Evolutionary conservation across 2,113 vertebrate genomes (phyloP).

Genomic region (Psephotus haematonotus): DNA sequence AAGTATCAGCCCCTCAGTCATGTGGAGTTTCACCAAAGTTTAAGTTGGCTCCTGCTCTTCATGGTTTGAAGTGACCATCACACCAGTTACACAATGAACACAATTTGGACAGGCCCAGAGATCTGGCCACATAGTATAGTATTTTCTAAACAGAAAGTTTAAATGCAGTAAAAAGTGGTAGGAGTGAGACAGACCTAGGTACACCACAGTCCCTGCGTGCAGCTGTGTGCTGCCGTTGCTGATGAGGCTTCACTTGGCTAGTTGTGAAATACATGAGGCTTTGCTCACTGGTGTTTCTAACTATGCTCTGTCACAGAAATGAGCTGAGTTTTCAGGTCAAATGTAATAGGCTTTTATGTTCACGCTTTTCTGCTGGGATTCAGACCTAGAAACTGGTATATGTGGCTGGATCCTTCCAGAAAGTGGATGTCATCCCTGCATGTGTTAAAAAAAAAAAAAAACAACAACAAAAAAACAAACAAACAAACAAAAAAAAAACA

Average conservation of each 20-base stretch:
- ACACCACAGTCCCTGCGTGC: not conserved
- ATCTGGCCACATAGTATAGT: accelerated
- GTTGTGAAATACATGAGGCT: not conserved
- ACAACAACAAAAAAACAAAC: not conserved
- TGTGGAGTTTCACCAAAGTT: not conserved
- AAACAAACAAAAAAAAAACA: not conserved
- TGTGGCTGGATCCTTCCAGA: not conserved
- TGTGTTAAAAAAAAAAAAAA: not conserved
- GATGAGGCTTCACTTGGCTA: not conserved
- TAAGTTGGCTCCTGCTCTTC: not conserved
- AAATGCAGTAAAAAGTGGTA: not conserved
- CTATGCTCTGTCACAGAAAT: not conserved
- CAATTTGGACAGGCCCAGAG: not conserved
- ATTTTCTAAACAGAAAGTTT: not conserved
- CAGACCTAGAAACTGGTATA: not conserved
- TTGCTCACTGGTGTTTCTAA: not conserved
- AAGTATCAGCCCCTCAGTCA: not conserved
- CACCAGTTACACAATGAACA: not conserved
- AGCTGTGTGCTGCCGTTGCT: not conserved
- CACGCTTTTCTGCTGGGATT: not conserved
- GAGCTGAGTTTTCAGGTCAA: not conserved
- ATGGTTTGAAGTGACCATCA: not conserved
- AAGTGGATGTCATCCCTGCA: not conserved
- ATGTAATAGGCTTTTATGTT: not conserved
- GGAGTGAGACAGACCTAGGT: not conserved